phyloP scores from a whole-genome alignment of 1,140 invertebrate species.

The Psix sp. region DNA sequence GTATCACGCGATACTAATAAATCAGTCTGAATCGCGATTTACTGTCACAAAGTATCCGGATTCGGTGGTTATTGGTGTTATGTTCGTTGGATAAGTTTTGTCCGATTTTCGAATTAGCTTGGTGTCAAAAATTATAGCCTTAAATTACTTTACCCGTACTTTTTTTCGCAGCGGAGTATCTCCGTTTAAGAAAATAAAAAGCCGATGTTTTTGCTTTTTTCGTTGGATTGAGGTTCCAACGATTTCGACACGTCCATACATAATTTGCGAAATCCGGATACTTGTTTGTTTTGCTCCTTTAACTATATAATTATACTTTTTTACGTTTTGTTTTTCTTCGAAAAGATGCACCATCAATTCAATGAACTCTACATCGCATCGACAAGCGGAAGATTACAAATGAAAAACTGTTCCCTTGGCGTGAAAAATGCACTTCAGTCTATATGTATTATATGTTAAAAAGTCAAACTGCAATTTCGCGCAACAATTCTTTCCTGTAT shows the following conservation, averaged over 20 bases:
- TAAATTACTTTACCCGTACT: no score
- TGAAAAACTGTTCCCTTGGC: conserved; percentile 56
- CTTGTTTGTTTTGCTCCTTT: conserved; percentile 12
- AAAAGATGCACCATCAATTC: conserved; percentile 29
- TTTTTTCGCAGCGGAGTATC: no score
- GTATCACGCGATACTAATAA: conserved; percentile 35
- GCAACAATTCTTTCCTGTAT: conserved; percentile 19
- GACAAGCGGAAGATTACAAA: conserved; percentile 43
- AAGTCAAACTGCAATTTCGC: conserved; percentile 47
- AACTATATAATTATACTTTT: not conserved
- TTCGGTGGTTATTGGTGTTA: conserved; percentile 32
- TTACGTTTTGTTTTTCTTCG: not conserved
- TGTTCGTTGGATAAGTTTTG: conserved; percentile 7
- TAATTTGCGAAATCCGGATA: conserved; percentile 42
- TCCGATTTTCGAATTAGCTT: no score
- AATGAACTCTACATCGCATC: conserved; percentile 36
- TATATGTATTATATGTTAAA: conserved; percentile 32
- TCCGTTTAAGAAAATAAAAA: no score
- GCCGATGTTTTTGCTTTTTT: no score
- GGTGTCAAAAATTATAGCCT: no score
- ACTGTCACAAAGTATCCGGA: conserved; percentile 38
- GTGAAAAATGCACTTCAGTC: conserved; percentile 53
- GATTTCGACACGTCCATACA: conserved; percentile 25
- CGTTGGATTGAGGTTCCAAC: conserved; percentile 16
- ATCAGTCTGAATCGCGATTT: conserved; percentile 31